Evolutionary conservation across 2,113 vertebrate species (phyloP).

Genomic region (Salvelinus sp.): DNA sequence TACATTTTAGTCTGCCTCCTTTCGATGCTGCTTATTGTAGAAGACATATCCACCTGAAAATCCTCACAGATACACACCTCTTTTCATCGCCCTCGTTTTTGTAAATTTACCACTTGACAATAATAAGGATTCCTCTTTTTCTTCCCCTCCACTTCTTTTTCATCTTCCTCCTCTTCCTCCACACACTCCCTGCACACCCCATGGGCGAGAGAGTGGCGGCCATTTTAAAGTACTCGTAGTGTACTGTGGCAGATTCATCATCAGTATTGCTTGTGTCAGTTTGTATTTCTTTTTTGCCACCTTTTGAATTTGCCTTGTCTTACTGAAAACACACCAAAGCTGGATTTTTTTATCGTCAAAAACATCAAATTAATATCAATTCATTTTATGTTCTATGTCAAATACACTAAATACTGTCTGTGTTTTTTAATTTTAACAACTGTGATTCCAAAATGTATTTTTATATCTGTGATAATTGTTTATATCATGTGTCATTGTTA

Average conservation of each 20-base stretch:
- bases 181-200: slow-evolving; percentile 47
- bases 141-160: not conserved
- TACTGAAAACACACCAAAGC: slow-evolving; percentile 53
- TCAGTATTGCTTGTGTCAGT: not conserved
- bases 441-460: slow-evolving; percentile 53
- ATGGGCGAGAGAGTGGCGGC: slow-evolving; percentile 8
- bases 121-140: not conserved
- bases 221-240: slow-evolving; percentile 29
- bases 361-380: slow-evolving; percentile 38
- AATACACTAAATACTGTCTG: slow-evolving; percentile 40
- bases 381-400: slow-evolving; percentile 35
- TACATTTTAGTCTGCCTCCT: slow-evolving; percentile 1
- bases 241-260: slow-evolving; percentile 30
- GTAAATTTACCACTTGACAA: not conserved
- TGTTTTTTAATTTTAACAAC: slow-evolving; percentile 32
- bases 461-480: slow-evolving; percentile 58
- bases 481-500: slow-evolving; percentile 30
- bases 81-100: not conserved
- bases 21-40: not conserved
- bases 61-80: not conserved
- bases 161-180: slow-evolving; percentile 10
- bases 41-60: not conserved
- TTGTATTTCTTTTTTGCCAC: slow-evolving; percentile 3
- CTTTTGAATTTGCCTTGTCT: slow-evolving; percentile 18
- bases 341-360: slow-evolving; percentile 39